Evolutionary conservation across 2,888 invertebrate species (phyloP).

Genomic region (Platycheirus albimanus): DNA sequence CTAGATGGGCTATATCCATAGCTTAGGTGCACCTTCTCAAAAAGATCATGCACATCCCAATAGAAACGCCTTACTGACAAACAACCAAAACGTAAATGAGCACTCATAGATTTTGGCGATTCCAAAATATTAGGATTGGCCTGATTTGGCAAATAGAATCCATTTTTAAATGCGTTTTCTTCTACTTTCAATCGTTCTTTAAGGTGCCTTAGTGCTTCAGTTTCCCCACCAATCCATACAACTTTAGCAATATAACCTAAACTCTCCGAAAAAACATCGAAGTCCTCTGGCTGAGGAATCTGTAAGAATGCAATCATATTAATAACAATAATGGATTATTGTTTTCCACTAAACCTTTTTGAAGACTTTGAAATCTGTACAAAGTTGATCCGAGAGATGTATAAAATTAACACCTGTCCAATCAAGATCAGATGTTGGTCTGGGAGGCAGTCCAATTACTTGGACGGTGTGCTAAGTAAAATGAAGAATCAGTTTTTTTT

Average conservation of each 20-base stretch:
- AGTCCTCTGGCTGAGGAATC: slow-evolving; percentile 85
- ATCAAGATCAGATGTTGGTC: slow-evolving; percentile 83
- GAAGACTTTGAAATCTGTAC: slow-evolving; percentile 83
- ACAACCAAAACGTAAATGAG: slow-evolving; percentile 88
- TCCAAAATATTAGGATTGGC: slow-evolving; percentile 87
- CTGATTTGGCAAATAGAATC: slow-evolving; percentile 88
- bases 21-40: slow-evolving; percentile 84
- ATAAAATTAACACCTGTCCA: slow-evolving; percentile 83
- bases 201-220: slow-evolving; percentile 85
- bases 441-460: slow-evolving; percentile 85
- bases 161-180: slow-evolving; percentile 84
- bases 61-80: slow-evolving; percentile 88
- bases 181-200: slow-evolving; percentile 85
- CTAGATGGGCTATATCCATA: slow-evolving; percentile 76
- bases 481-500: no score
- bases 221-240: slow-evolving; percentile 88
- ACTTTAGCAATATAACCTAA: slow-evolving; percentile 80
- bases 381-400: slow-evolving; percentile 82
- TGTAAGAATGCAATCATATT: slow-evolving; percentile 70
- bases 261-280: slow-evolving; percentile 84
- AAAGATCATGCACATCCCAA: slow-evolving; percentile 88
- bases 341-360: slow-evolving; percentile 81
- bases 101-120: slow-evolving; percentile 87
- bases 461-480: slow-evolving; percentile 85
- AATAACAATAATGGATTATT: no score